Conservation (phyloP, 2,888 invertebrate genomes). For the Tenthredo notha region DNA sequence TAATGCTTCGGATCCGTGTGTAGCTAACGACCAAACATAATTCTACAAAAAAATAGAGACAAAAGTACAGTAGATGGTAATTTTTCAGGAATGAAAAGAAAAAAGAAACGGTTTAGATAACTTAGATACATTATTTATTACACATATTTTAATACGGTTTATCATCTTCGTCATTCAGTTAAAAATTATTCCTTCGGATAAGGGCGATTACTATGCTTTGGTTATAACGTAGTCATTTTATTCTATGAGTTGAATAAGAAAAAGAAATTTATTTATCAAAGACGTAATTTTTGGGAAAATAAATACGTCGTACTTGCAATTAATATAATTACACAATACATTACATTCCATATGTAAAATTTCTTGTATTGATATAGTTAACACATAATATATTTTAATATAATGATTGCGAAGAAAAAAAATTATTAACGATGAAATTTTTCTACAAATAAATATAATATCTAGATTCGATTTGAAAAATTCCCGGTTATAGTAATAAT, state of each 20-base stretch:
- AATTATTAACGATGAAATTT: background rate
- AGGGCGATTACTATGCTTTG: background rate
- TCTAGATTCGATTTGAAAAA: background rate
- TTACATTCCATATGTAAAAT: constrained; percentile 4
- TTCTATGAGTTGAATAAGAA: background rate
- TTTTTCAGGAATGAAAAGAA: background rate
- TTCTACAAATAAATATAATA: background rate
- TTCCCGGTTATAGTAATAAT: background rate
- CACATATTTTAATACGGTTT: background rate
- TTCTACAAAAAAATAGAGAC: background rate
- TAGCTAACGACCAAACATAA: background rate
- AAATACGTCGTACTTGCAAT: background rate
- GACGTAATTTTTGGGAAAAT: background rate
- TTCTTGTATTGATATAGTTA: background rate
- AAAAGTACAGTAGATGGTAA: background rate
- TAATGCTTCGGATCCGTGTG: background rate
- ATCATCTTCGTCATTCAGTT: constrained; percentile 1
- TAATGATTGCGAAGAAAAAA: constrained; percentile 2
- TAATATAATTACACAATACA: background rate
- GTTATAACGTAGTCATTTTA: background rate
- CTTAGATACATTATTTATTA: background rate
- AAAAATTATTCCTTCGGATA: background rate
- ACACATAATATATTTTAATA: constrained; percentile 36
- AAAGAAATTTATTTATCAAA: background rate
- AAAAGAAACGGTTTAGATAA: background rate